phyloP scores from a whole-genome alignment of 2,113 vertebrate species.

The Spea multiplicata region DNA sequence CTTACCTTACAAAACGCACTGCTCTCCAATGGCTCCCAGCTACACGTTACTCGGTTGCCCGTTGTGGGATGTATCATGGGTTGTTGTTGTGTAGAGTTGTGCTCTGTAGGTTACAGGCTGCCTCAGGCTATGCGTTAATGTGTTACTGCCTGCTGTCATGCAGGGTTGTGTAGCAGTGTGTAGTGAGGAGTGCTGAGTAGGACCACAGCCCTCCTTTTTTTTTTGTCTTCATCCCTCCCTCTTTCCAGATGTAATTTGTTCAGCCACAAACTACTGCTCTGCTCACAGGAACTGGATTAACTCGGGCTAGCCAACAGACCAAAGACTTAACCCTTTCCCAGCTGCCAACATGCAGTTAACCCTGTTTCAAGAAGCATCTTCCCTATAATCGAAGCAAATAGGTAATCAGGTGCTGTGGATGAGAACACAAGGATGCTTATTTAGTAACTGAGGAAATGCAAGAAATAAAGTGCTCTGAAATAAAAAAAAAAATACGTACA shows the following conservation, averaged over 20 bases:
- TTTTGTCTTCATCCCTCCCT: constrained; percentile 31
- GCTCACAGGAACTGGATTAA: constrained; percentile 26
- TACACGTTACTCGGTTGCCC: background rate
- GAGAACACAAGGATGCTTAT: no score
- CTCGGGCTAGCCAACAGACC: constrained; percentile 1
- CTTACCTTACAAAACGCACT: no score
- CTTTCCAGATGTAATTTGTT: constrained; percentile 40
- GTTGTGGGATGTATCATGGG: background rate
- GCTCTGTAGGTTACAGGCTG: background rate
- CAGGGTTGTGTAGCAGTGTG: background rate
- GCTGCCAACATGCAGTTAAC: background rate
- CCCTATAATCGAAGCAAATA: no score
- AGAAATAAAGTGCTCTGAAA: no score
- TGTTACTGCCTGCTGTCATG: constrained; percentile 1
- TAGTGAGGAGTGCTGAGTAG: constrained; percentile 3
- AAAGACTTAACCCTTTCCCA: constrained; percentile 20
- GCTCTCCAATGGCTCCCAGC: background rate
- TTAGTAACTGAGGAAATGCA: no score
- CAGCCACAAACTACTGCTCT: constrained; percentile 28
- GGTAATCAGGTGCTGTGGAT: no score
- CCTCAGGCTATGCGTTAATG: background rate
- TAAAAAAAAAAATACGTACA: no score
- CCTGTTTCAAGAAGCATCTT: background rate
- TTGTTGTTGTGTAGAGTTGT: background rate
- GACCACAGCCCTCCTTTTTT: constrained; percentile 12